Conservation (phyloP, 2,888 invertebrate species). For the Phlogophora meticulosa region DNA sequence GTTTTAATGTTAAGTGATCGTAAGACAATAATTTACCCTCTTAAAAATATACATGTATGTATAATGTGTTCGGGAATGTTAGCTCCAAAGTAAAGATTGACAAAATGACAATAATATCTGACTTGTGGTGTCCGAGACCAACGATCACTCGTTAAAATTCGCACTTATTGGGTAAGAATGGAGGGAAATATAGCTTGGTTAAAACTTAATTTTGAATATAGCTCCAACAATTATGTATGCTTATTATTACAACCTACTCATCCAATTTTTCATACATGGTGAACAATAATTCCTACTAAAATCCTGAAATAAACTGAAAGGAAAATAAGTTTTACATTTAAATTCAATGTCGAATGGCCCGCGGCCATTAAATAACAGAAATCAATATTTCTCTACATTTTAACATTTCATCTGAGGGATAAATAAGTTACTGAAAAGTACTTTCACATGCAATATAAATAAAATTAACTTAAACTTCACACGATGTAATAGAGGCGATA, state of each 20-base stretch:
- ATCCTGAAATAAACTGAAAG: background rate
- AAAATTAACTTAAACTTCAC: background rate
- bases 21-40: constrained; percentile 53
- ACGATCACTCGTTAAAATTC: constrained; percentile 71
- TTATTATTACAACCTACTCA: background rate
- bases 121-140: constrained; percentile 69
- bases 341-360: background rate
- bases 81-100: constrained; percentile 20
- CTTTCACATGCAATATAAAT: background rate
- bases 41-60: background rate
- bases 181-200: background rate
- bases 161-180: constrained; percentile 60
- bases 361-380: background rate
- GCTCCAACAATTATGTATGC: background rate
- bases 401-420: too few relatives aligned
- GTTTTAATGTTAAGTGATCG: constrained; percentile 43
- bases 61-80: constrained; percentile 9
- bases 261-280: background rate
- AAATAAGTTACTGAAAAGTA: background rate
- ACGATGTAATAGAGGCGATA: background rate
- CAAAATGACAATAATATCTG: constrained; percentile 69
- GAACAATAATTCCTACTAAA: background rate
- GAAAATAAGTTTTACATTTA: background rate
- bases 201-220: background rate
- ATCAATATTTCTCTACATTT: background rate